A percentile compares a stretch with the other conserved stretches of the same genome.
Evolutionary conservation across 2,888 invertebrate species (phyloP).

Genomic region (Adela reaumurella): DNA sequence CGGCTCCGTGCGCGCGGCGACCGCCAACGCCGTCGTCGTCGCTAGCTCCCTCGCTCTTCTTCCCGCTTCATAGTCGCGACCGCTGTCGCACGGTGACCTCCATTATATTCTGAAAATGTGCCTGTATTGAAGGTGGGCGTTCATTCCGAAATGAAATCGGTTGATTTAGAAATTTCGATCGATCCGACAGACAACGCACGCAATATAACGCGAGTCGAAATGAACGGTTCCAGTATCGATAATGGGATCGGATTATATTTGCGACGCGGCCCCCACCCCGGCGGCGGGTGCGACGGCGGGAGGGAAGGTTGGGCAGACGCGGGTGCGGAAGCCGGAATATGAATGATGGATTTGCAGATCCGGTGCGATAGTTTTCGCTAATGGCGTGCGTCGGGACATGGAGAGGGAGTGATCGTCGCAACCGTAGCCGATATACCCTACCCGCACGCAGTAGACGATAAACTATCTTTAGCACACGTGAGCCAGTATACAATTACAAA

Average conservation of each 20-base stretch:
- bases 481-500: too few relatives aligned
- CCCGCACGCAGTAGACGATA: too few relatives aligned
- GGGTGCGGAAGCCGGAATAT: background rate
- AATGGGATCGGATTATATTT: background rate
- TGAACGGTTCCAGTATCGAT: background rate
- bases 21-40: background rate
- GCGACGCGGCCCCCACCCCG: background rate
- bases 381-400: background rate
- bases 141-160: too few relatives aligned
- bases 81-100: background rate
- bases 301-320: background rate
- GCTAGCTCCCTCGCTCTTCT: background rate
- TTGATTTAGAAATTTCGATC: background rate
- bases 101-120: too few relatives aligned
- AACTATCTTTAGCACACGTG: too few relatives aligned
- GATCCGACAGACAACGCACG: background rate
- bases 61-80: background rate
- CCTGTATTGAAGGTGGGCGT: too few relatives aligned
- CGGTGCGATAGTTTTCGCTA: background rate
- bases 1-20: constrained; percentile 11
- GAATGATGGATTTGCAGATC: background rate
- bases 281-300: background rate
- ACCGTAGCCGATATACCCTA: too few relatives aligned
- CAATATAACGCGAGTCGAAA: background rate
- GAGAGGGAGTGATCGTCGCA: too few relatives aligned